These are phyloP conservation scores for Gymnoscopelus microlampas DNA, from an alignment of 2,797 vertebrate genomes.

Conservation along the genomic window DNA sequence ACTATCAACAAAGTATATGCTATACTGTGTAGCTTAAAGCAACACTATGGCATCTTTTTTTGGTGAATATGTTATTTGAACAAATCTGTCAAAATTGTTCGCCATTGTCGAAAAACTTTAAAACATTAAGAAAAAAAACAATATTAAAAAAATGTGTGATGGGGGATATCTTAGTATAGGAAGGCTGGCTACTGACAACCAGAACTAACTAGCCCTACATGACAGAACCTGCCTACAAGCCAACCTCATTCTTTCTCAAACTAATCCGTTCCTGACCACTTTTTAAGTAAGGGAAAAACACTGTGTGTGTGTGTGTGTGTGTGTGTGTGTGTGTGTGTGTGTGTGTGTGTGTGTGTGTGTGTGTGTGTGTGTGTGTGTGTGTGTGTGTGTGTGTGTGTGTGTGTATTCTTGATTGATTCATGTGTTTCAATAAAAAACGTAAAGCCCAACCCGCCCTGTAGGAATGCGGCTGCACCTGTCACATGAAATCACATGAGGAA, in stretches of 20 bases:
- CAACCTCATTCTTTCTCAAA: slow-evolving; percentile 23
- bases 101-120: no score
- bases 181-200: slow-evolving; percentile 47
- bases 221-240: slow-evolving; percentile 39
- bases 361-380: slow-evolving; percentile 1
- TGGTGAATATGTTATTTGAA: no score
- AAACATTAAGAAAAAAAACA: no score
- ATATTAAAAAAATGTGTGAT: no score
- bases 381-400: neutral
- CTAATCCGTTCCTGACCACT: slow-evolving; percentile 28
- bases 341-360: neutral
- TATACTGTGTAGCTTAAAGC: no score
- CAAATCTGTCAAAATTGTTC: no score
- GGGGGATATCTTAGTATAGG: neutral
- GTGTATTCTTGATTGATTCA: slow-evolving; percentile 47
- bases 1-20: no score
- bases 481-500: slow-evolving; percentile 49
- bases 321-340: slow-evolving; percentile 5
- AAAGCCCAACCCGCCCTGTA: slow-evolving; percentile 29
- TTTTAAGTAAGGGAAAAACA: slow-evolving; percentile 1
- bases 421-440: slow-evolving; percentile 58
- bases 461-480: slow-evolving; percentile 67
- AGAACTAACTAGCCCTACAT: slow-evolving; percentile 26
- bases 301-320: neutral
- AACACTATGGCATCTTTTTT: no score